Conservation (phyloP, 2,888 invertebrate species). For the Steromphala cineraria region DNA sequence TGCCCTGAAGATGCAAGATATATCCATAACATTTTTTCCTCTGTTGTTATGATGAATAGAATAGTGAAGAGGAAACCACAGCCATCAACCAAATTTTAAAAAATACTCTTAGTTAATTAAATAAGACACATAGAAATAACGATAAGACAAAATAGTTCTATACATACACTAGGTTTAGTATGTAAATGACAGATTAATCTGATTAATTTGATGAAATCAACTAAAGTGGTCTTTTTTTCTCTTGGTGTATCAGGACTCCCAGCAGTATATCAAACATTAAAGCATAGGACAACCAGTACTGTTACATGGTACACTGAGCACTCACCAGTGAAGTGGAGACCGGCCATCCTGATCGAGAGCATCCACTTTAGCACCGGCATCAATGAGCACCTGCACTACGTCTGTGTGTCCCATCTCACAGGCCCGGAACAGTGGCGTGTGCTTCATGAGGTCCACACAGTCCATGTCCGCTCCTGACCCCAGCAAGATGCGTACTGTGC, state of each 20-base stretch:
- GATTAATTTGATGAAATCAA: too few species aligned
- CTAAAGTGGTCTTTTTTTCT: too few species aligned
- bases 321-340: conserved; percentile 74
- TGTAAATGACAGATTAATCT: too few species aligned
- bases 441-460: conserved; percentile 69
- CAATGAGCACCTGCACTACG: conserved; percentile 72
- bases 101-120: too few species aligned
- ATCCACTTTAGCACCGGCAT: conserved; percentile 71
- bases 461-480: conserved; percentile 69
- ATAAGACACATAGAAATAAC: too few species aligned
- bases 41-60: too few species aligned
- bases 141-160: too few species aligned
- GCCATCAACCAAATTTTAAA: too few species aligned
- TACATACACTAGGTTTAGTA: too few species aligned
- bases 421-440: conserved; percentile 74
- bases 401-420: conserved; percentile 74
- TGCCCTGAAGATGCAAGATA: conserved; percentile 64
- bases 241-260: too few species aligned
- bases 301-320: neutral
- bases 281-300: neutral
- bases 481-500: conserved; percentile 71
- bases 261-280: too few species aligned
- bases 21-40: neutral
- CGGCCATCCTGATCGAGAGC: conserved; percentile 73
- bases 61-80: too few species aligned